phyloP scores from a whole-genome alignment of 2,797 vertebrate species.

The Petrocephalus sullivani region DNA sequence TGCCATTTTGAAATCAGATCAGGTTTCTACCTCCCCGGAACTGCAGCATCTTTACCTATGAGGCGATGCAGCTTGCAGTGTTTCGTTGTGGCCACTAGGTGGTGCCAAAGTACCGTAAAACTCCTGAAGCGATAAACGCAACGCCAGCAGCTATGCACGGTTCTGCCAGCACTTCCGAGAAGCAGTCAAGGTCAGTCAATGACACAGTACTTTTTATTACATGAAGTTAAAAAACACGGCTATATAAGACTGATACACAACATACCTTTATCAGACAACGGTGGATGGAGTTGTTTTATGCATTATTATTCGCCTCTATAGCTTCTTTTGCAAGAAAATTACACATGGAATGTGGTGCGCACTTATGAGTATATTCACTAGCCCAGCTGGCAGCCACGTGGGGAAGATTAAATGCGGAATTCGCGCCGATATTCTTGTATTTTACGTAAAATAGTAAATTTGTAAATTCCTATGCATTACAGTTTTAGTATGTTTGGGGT shows the following conservation, averaged over 20 bases:
- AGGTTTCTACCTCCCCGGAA: not conserved
- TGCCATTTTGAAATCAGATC: constrained; percentile 5
- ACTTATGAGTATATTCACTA: not conserved
- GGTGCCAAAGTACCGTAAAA: not conserved
- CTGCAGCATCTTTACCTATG: not conserved
- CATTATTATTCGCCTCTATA: not conserved
- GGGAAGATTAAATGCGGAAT: not conserved
- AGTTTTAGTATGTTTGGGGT: not conserved
- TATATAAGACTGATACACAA: not conserved
- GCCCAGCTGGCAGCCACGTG: not conserved
- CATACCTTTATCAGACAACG: not conserved
- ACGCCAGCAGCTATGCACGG: not conserved
- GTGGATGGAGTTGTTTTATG: not conserved
- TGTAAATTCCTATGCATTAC: not conserved
- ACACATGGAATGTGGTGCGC: not conserved
- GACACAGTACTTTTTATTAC: constrained; percentile 5
- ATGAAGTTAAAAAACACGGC: not conserved
- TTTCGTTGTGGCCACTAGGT: not conserved
- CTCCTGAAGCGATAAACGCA: not conserved
- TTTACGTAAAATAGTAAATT: constrained; percentile 1
- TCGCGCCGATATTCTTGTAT: not conserved
- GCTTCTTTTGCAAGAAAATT: not conserved
- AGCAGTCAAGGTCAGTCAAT: constrained; percentile 17
- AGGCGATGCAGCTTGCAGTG: not conserved
- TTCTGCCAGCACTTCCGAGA: not conserved